These are phyloP conservation scores for rabbit (Oryctolagus cuniculus) DNA, from an alignment of 2,113 vertebrate species.

Conservation along the genomic window mOryCun1.1 NC_091435.1:51431001-51431500, in stretches of 20 bases:
- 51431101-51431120: not conserved
- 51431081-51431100: constrained; percentile 20
- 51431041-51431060: not conserved
- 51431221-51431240: not conserved
- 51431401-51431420: not conserved
- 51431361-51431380: not conserved
- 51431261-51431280: not conserved
- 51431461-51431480: constrained; percentile 23
- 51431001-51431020: too few relatives aligned
- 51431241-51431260: not conserved
- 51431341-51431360: not conserved
- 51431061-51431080: not conserved
- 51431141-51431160: not conserved
- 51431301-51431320: not conserved
- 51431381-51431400: not conserved
- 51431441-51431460: not conserved
- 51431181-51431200: not conserved
- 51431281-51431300: constrained; percentile 14
- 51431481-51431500: not conserved
- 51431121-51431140: not conserved
- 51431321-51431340: constrained; percentile 21
- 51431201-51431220: not conserved
- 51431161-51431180: not conserved
- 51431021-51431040: not conserved
- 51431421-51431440: constrained; percentile 5